Evolutionary conservation across 2,113 vertebrate species (phyloP).

Genomic region (Brienomyrus longianalis): DNA sequence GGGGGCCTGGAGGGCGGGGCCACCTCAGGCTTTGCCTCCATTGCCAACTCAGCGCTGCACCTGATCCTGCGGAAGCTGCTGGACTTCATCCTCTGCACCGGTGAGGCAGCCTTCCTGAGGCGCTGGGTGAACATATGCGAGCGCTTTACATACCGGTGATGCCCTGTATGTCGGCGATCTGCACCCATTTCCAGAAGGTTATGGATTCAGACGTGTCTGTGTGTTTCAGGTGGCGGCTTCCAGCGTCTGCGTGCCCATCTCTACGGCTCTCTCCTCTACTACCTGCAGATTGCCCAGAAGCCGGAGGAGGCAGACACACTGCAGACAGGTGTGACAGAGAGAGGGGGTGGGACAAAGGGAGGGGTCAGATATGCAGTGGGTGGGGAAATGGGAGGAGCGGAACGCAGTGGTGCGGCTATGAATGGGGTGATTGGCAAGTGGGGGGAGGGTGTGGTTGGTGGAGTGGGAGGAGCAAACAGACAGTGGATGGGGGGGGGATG

Average conservation of each 20-base stretch:
- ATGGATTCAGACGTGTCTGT: neutral
- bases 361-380: neutral
- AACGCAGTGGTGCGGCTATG: neutral
- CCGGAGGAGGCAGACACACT: slow-evolving; percentile 93
- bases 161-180: neutral
- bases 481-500: neutral
- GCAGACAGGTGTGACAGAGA: slow-evolving; percentile 69
- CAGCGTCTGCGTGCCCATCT: slow-evolving; percentile 89
- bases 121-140: neutral
- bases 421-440: too few relatives aligned
- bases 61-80: slow-evolving; percentile 89
- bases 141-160: neutral
- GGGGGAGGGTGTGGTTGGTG: neutral
- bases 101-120: slow-evolving; percentile 46
- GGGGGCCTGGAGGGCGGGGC: slow-evolving; percentile 57
- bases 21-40: slow-evolving; percentile 77
- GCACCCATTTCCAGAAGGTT: neutral
- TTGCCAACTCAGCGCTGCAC: slow-evolving; percentile 91
- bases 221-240: slow-evolving; percentile 78
- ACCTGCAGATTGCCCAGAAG: slow-evolving; percentile 92
- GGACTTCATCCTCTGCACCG: slow-evolving; percentile 94
- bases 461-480: neutral
- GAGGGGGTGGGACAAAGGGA: neutral
- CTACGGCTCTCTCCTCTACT: slow-evolving; percentile 90
- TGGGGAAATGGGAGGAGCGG: neutral